A percentile compares a stretch with the other conserved stretches of the same genome.
Conservation (phyloP, 2,888 invertebrate species). For the Drosophila anomelani region DNA sequence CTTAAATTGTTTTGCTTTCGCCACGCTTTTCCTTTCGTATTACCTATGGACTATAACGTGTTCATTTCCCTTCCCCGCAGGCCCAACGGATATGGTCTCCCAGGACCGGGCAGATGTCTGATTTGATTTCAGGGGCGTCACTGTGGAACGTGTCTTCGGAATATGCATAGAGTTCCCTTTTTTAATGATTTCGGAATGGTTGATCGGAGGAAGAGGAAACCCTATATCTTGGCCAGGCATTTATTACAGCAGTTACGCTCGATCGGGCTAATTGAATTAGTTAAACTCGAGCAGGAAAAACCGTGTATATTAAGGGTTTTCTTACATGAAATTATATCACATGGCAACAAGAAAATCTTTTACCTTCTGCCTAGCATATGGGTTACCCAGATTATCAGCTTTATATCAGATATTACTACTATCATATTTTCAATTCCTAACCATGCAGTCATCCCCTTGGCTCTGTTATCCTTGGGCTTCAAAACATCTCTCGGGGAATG, state of each 20-base stretch:
- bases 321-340: background rate
- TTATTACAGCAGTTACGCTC: slow-evolving; percentile 7
- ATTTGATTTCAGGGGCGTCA: slow-evolving; percentile 45
- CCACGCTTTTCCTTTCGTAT: slow-evolving; percentile 69
- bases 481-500: slow-evolving; percentile 20
- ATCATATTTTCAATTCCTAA: background rate
- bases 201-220: slow-evolving; percentile 3
- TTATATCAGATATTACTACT: background rate
- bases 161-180: slow-evolving; percentile 13
- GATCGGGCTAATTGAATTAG: slow-evolving; percentile 7
- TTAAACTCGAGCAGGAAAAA: background rate
- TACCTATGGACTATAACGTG: slow-evolving; percentile 37
- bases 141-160: background rate
- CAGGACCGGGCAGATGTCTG: slow-evolving; percentile 50
- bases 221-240: background rate
- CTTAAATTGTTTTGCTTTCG: slow-evolving; percentile 71
- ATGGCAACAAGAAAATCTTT: background rate
- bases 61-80: background rate
- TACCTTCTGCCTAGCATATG: background rate
- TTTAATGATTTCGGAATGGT: slow-evolving; percentile 12
- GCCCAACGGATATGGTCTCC: background rate
- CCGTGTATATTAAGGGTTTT: background rate
- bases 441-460: slow-evolving; percentile 23
- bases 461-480: background rate
- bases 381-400: background rate